phyloP scores from a whole-genome alignment of 2,797 vertebrate species.

The Remorina albescens region DNA sequence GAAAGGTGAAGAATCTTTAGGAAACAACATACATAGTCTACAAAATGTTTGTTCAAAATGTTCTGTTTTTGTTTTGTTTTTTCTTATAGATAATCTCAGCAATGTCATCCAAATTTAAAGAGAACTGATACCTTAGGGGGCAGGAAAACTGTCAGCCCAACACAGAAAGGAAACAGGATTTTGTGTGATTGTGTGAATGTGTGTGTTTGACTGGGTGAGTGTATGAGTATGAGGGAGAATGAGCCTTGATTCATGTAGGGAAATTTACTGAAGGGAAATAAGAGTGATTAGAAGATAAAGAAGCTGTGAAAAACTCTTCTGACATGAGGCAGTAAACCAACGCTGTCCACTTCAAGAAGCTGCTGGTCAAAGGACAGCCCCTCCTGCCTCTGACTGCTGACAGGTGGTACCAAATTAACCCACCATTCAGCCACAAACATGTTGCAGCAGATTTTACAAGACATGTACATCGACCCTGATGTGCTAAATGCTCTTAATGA shows the following conservation, averaged over 20 bases:
- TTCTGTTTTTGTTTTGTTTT: conserved; percentile 23
- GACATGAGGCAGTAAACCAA: conserved; percentile 63
- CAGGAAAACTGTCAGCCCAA: conserved; percentile 35
- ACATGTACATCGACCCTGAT: conserved; percentile 89
- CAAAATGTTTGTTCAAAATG: conserved; percentile 26
- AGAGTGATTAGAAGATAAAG: conserved; percentile 12
- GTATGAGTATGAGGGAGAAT: conserved; percentile 21
- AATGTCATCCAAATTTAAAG: conserved; percentile 57
- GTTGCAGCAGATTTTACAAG: conserved; percentile 85
- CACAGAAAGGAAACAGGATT: conserved; percentile 51
- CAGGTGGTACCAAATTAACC: conserved; percentile 26
- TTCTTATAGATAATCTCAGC: conserved; percentile 48
- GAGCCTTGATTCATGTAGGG: conserved; percentile 27
- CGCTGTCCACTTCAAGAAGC: conserved; percentile 49
- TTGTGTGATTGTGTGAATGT: conserved; percentile 38
- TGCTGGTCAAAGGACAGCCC: conserved; percentile 44
- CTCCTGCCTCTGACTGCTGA: conserved; percentile 7
- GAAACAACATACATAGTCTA: not conserved
- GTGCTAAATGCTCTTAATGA: conserved; percentile 85
- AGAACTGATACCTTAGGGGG: conserved; percentile 51
- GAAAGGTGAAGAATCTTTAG: not conserved
- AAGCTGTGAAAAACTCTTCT: conserved; percentile 16
- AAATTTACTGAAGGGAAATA: not conserved
- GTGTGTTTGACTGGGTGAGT: conserved; percentile 24
- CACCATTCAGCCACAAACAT: conserved; percentile 49